These are phyloP conservation scores for Holacanthus passer DNA, from an alignment of 2,113 vertebrate genomes.

Conservation along the genomic window DNA sequence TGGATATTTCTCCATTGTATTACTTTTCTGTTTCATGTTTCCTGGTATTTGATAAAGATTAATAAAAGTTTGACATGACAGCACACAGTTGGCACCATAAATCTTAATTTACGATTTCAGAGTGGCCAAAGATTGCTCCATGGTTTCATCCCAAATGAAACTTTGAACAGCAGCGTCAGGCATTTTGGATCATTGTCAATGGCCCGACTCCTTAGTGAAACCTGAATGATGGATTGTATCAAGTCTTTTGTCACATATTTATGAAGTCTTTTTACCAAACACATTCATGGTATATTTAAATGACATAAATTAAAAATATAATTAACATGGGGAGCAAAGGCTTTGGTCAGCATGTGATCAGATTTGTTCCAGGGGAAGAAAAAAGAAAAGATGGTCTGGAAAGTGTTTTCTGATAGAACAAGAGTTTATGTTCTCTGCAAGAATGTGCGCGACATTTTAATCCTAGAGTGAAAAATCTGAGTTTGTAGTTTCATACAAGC, in stretches of 20 bases:
- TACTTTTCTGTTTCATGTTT: neutral
- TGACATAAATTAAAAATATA: neutral
- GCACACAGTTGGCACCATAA: neutral
- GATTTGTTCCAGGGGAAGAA: neutral
- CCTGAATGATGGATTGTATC: neutral
- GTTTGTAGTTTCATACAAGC: neutral
- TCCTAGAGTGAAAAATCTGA: neutral
- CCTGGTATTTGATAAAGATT: neutral
- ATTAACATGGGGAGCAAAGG: neutral
- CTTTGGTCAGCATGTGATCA: neutral
- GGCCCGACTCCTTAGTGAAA: neutral
- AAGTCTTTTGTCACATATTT: neutral
- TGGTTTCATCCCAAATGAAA: neutral
- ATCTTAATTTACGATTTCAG: neutral
- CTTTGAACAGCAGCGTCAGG: fast-evolving
- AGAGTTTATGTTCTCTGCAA: neutral
- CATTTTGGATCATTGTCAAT: neutral
- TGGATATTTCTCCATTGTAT: neutral
- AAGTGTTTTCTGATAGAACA: neutral
- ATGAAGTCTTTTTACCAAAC: neutral
- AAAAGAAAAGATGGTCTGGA: neutral
- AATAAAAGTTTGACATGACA: slow-evolving; percentile 18
- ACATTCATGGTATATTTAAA: neutral
- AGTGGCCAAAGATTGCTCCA: slow-evolving; percentile 6
- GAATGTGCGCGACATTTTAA: neutral